Evolutionary conservation across 2,797 vertebrate species (phyloP), one percentile per base, ranked within the genome.

Genomic region (Orestias chungarensis): DNA sequence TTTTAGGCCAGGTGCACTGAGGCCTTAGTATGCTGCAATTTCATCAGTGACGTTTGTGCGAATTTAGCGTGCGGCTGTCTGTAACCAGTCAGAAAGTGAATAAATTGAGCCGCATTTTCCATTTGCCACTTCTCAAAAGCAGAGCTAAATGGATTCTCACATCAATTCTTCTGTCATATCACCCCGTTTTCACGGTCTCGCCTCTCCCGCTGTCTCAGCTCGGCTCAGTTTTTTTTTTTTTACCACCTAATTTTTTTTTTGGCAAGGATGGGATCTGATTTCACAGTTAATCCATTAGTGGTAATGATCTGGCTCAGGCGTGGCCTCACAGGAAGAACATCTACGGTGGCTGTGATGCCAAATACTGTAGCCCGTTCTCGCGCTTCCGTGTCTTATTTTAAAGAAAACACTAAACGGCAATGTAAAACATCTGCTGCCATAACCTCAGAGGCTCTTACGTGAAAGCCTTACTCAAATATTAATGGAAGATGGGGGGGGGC

Each of bases 241-340:
- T 0, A 42, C 81, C 82, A 25, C 83, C 82, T 73, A 76, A 86
- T 3, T 66, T 77, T 66, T 77, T n/a, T 65, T 52, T 85, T 90
- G 89, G 88, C 89, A 75, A 64, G 57, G 49, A 46, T 4, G 79
- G 73, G 71, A 69, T 38, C 81, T 49, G 75, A 57, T 70, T 70
- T 81, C 75, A 64, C 80, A 83, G 81, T 81, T 80, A 80, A 81
- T 87, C 90, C 88, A 91, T 92, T 91, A 90, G 88, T 64, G 85
- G 72, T 82, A 87, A 88, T 81, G 25, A 80, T 89, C 89, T 89
- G 88, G 88, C 86, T 12, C 3, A 15, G 61, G 27, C 71, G 77
- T 6, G 55, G 65, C 80, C 83, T 65, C 43, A 7, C 75, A 72
- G 78, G 72, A 74, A 62, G 73, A 85, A 55, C 83, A 73, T 84